Conservation (phyloP, 2,113 vertebrate genomes). For the Procavia capensis region DNA sequence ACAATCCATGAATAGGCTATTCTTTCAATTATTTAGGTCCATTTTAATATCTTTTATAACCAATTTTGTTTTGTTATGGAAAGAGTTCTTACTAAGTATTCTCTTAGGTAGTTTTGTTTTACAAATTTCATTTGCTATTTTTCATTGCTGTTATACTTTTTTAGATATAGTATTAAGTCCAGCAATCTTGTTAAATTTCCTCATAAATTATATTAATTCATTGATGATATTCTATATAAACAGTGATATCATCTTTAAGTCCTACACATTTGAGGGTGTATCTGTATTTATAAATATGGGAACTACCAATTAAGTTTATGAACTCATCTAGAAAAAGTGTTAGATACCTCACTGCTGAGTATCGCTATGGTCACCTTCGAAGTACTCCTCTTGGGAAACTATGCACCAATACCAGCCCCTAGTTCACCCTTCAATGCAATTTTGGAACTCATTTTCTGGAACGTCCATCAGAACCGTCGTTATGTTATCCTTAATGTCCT, state of each 20-base stretch:
- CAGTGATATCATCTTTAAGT: background rate
- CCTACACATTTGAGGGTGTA: background rate
- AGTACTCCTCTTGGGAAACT: too few species aligned
- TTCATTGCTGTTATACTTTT: background rate
- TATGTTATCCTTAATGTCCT: too few species aligned
- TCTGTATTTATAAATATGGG: too few species aligned
- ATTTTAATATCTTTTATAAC: background rate
- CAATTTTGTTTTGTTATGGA: background rate
- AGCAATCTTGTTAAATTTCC: background rate
- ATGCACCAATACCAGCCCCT: too few species aligned
- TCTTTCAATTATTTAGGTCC: background rate
- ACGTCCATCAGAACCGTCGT: too few species aligned
- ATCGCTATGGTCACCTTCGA: too few species aligned
- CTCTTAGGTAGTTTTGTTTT: background rate
- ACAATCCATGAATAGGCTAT: background rate
- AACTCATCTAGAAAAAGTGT: too few species aligned
- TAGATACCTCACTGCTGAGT: too few species aligned
- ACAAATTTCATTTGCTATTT: background rate
- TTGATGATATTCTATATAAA: background rate
- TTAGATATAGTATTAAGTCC: background rate
- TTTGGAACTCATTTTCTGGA: too few species aligned
- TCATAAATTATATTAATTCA: background rate
- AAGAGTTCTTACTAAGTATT: background rate
- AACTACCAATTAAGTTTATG: too few species aligned
- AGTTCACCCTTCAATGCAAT: too few species aligned